Evolutionary conservation across 2,797 vertebrate genomes (phyloP), one percentile per base, ranked within the genome.

Genomic region (Acipenser transmontanus): DNA sequence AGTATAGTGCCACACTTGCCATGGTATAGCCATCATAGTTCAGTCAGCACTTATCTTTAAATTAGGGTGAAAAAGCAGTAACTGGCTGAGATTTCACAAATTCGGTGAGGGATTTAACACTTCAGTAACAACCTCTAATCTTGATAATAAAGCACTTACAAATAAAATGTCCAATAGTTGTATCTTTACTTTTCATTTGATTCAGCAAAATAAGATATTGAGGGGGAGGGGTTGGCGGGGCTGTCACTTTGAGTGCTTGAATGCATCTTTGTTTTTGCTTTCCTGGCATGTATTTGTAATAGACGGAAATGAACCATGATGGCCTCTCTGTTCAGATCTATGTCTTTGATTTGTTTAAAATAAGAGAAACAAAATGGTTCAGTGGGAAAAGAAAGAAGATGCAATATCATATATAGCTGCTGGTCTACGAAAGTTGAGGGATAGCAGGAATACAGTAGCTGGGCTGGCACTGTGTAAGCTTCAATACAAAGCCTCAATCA

Each of bases 151-250:
- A 69, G 70, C 69, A 59, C 66, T 68, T 54, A 76, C 60, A 57
- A 57, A 13, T 75, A 66, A 73, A 76, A 60, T 67, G 62, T 64
- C 69, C 72, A 70, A 69, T 68, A 74, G 68, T 74, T 64, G 6
- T 34, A 61, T 68, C 72, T 68, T 64, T 64, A 60, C 63, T 66
- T 62, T 48, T 20, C 54, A n/a, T 57, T 11, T 57, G 11, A 57
- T 13, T n/a, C 12, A 57, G 12, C 9, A 57, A 57, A 57, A 57
- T 57, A n/a, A 57, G 54, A 57, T 57, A n/a, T n/a, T 17, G 17
- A 17, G 17, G 17, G 17, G 17, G 17, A 17, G 17, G 17, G 17
- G 17, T 17, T 17, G 17, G 20, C 17, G 66, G 59, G 49, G 62
- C 66, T 47, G 52, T 60, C 62, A 59, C 64, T 57, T 34, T 50